These are phyloP conservation scores for Sphinx pinastri DNA, from an alignment of 2,888 invertebrate species.

Conservation along the genomic window DNA sequence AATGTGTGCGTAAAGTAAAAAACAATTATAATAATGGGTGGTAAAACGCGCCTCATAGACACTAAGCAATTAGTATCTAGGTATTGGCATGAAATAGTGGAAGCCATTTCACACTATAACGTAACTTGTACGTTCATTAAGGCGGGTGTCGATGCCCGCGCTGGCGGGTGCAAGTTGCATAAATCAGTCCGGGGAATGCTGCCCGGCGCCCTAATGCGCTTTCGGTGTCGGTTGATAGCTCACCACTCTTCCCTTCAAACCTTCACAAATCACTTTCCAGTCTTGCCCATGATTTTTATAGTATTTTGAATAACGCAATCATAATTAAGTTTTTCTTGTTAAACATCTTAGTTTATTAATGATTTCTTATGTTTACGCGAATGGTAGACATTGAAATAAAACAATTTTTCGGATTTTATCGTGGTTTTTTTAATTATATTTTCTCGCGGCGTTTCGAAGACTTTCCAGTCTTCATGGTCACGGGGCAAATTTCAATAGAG, in stretches of 20 bases:
- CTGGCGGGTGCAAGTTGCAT: conserved; percentile 73
- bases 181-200: conserved; percentile 79
- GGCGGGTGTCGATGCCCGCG: conserved; percentile 73
- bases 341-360: too few relatives aligned
- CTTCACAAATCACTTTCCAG: conserved; percentile 11
- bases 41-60: conserved; percentile 54
- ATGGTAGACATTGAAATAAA: too few relatives aligned
- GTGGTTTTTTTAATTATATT: too few relatives aligned
- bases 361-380: too few relatives aligned
- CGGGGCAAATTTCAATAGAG: too few relatives aligned
- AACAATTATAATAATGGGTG: conserved; percentile 44
- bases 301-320: neutral
- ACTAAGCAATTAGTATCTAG: conserved; percentile 60
- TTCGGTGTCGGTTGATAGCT: conserved; percentile 78
- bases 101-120: conserved; percentile 73
- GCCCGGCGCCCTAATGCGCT: conserved; percentile 79
- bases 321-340: neutral
- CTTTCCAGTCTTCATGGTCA: too few relatives aligned
- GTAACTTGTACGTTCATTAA: conserved; percentile 79
- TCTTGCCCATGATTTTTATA: neutral
- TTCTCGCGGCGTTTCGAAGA: too few relatives aligned
- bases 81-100: conserved; percentile 74
- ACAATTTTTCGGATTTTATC: too few relatives aligned
- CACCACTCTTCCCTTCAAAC: conserved; percentile 51
- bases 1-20: conserved; percentile 30